Conservation (phyloP, 2,888 invertebrate genomes). For the Chalcis sispes region DNA sequence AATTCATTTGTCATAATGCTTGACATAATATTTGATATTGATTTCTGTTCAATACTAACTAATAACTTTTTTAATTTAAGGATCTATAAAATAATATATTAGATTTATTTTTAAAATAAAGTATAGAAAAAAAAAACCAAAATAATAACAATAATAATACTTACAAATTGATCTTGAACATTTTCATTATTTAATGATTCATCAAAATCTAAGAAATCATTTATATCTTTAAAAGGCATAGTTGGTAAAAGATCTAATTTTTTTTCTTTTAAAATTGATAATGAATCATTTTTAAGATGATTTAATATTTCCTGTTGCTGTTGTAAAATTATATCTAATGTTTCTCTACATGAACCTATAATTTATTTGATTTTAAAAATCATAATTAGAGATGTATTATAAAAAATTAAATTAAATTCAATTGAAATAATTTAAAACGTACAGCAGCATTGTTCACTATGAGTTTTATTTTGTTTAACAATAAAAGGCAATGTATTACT, state of each 20-base stretch:
- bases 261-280: neutral
- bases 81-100: constrained; percentile 5
- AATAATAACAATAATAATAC: constrained; percentile 11
- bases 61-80: constrained; percentile 43
- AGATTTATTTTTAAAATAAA: neutral
- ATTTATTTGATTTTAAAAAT: neutral
- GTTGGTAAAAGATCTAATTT: constrained; percentile 45
- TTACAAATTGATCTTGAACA: constrained; percentile 50
- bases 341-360: constrained; percentile 43
- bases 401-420: neutral
- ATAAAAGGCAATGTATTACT: neutral
- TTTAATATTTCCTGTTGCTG: constrained; percentile 46
- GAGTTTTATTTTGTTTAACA: constrained; percentile 14
- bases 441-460: constrained; percentile 42
- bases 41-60: constrained; percentile 44
- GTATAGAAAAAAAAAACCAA: neutral
- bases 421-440: neutral
- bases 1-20: constrained; percentile 52
- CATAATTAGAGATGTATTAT: too few species aligned
- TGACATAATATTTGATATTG: constrained; percentile 46
- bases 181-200: constrained; percentile 49
- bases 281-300: neutral
- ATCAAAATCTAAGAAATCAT: constrained; percentile 55
- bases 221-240: constrained; percentile 52
- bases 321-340: constrained; percentile 25